Base-by-base conservation (phyloP, 2,113 vertebrate genomes). In the Vimba vimba region DNA sequence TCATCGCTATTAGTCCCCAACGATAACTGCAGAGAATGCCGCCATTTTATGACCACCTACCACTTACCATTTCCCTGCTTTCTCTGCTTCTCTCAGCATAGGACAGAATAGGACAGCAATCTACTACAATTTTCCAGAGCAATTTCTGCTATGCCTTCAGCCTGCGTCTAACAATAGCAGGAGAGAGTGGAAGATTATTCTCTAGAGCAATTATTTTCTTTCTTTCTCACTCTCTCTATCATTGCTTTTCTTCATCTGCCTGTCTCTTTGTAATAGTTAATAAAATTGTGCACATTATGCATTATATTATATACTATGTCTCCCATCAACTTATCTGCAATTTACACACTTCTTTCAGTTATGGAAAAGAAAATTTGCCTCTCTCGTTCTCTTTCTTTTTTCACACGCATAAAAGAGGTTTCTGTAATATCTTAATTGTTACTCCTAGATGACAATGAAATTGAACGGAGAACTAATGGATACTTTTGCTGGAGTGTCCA, bases 111-210 rank as follows among this genome's bases (percentile, higher is more conserved):
- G 82, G 77, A 23, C 39, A 78, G 80, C 87, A 91, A 84, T 92
- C 91, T 86, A 77, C 81, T 84, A 90, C 91, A 92, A 86, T 93
- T 92, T 93, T 69, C 45, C 85, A 64, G 82, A 90, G 85, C 87
- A 87, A 87, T 93, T 93, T 92, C 75, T 90, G 87, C 87, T 85
- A 43, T 89, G 86, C 88, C 88, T 89, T 91, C 75, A 88, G 77
- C 47, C 82, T 74, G 83, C 33, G 23, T 30, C 71, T 80, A 76
- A 82, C 83, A 85, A 85, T 83, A 83, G 86, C 64, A 30, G 43
- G 30, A 50, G 77, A 62, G 39, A 87, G 11, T 39, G 57, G 69
- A 71, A 90, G 79, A 89, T 79, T 79, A n/a, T 69, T 68, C 27
- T 76, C n/a, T 59, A 68, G 50, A 50, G 80, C 64, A 71, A 82